Conservation (phyloP, 2,113 vertebrate genomes). For the Benitochromis conjunctus region DNA sequence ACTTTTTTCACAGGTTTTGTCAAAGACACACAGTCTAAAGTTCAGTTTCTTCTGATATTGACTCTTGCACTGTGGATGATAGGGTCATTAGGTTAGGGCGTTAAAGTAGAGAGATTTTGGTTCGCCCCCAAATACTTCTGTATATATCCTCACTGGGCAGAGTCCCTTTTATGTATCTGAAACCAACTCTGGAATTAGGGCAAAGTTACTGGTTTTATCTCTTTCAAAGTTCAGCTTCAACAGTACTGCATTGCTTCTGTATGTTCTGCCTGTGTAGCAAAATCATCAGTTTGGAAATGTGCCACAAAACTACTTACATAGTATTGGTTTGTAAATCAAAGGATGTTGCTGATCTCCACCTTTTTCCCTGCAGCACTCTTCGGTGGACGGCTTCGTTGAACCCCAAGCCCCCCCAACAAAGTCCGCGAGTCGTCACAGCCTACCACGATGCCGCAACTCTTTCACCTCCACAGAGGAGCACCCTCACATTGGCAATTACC, state of each 20-base stretch:
- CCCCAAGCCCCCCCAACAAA: constrained; percentile 83
- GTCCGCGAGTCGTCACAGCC: constrained; percentile 88
- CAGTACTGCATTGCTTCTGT: constrained; percentile 1
- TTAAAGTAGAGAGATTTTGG: neutral
- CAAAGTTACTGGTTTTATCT: neutral
- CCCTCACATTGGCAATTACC: constrained; percentile 92
- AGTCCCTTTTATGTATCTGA: neutral
- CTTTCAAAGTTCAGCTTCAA: constrained; percentile 12
- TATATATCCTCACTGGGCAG: neutral
- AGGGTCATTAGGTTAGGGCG: constrained; percentile 11
- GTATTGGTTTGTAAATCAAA: neutral
- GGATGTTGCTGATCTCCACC: constrained; percentile 6
- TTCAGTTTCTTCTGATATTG: neutral
- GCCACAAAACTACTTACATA: neutral
- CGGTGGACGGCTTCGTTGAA: constrained; percentile 88
- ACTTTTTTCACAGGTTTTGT: neutral
- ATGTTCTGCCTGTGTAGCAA: neutral
- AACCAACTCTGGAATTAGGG: neutral
- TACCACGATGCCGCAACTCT: constrained; percentile 90
- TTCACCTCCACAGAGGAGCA: constrained; percentile 87
- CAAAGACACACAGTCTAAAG: neutral
- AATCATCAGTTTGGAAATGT: neutral
- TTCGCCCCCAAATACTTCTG: neutral
- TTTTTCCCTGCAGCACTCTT: constrained; percentile 79
- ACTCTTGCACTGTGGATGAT: neutral